phyloP scores from a whole-genome alignment of 1,140 invertebrate genomes.

The Agraylea sexmaculata region DNA sequence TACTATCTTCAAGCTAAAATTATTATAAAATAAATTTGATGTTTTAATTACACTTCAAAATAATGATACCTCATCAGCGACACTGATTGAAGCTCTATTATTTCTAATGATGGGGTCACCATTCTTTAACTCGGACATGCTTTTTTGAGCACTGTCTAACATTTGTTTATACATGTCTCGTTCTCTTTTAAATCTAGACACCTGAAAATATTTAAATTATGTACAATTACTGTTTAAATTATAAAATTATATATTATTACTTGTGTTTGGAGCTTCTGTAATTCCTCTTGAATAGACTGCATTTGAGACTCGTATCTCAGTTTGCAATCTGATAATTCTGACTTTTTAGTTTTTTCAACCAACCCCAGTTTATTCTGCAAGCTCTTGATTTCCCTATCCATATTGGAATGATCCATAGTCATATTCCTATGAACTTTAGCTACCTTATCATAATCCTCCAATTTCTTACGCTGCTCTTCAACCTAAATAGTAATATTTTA shows the following conservation, averaged over 20 bases:
- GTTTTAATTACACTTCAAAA: too few species aligned
- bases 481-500: slow-evolving; percentile 40
- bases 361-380: slow-evolving; percentile 58
- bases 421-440: slow-evolving; percentile 68
- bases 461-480: slow-evolving; percentile 67
- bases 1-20: slow-evolving; percentile 41
- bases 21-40: not conserved
- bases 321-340: slow-evolving; percentile 75
- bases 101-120: slow-evolving; percentile 32
- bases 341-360: slow-evolving; percentile 69
- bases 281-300: slow-evolving; percentile 72
- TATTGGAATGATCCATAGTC: slow-evolving; percentile 56
- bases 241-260: slow-evolving; percentile 29
- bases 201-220: slow-evolving; percentile 20
- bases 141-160: slow-evolving; percentile 74
- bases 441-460: slow-evolving; percentile 78
- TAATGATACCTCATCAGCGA: slow-evolving; percentile 53
- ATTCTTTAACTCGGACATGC: slow-evolving; percentile 61
- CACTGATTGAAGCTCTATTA: slow-evolving; percentile 36
- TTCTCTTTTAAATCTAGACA: slow-evolving; percentile 72
- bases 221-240: too few species aligned
- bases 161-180: slow-evolving; percentile 85
- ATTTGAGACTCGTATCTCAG: slow-evolving; percentile 81
- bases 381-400: slow-evolving; percentile 64
- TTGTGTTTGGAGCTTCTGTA: slow-evolving; percentile 72